phyloP scores from a whole-genome alignment of 2,888 invertebrate genomes.

The Cataglyphis altisquamis region DNA sequence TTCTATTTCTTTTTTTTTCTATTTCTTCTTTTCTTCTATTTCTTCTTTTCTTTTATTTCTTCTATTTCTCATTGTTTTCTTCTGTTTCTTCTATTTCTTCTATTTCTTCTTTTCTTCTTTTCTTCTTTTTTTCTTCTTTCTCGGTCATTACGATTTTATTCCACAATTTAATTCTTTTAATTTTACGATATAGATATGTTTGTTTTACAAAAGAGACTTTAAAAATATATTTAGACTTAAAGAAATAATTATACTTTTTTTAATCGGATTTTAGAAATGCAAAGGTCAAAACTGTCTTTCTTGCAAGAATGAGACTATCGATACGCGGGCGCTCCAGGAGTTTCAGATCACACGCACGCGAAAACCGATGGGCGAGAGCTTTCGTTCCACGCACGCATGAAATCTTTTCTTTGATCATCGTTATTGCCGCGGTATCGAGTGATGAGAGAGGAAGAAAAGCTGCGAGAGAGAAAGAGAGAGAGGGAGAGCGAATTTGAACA shows the following conservation, averaged over 20 bases:
- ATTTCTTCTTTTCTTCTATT: too few species aligned
- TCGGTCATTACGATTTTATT: not conserved
- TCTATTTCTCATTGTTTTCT: not conserved
- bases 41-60: not conserved
- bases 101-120: too few species aligned
- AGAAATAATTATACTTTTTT: not conserved
- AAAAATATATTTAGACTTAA: not conserved
- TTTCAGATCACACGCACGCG: slow-evolving; percentile 20
- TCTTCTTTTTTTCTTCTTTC: too few species aligned
- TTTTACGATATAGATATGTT: too few species aligned
- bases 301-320: not conserved
- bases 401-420: slow-evolving; percentile 47
- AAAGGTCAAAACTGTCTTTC: not conserved
- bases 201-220: too few species aligned
- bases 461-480: slow-evolving; percentile 40
- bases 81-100: too few species aligned
- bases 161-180: not conserved
- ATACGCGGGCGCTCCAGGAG: not conserved
- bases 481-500: slow-evolving; percentile 51
- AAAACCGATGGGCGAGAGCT: slow-evolving; percentile 38
- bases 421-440: slow-evolving; percentile 54
- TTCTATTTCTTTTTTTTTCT: too few species aligned
- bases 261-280: not conserved
- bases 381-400: slow-evolving; percentile 43
- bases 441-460: slow-evolving; percentile 26